Evolutionary conservation across 2,113 vertebrate species (phyloP).

Genomic region (Raja brachyura): DNA sequence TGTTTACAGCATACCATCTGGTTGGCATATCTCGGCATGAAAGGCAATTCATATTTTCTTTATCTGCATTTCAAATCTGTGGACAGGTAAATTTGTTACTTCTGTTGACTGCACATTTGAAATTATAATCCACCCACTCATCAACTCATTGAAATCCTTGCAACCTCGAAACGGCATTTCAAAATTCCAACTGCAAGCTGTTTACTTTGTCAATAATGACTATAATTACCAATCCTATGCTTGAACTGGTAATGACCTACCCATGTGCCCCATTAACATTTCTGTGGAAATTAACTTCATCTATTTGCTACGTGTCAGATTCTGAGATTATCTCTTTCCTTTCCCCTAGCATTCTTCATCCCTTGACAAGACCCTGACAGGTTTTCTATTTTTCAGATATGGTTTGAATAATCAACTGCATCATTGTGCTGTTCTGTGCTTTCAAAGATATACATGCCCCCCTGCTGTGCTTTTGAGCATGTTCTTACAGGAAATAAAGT

Average conservation of each 20-base stretch:
- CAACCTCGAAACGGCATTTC: background rate
- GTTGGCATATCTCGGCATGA: slow-evolving; percentile 5
- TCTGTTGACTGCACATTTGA: no score
- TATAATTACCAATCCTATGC: background rate
- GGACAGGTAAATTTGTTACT: background rate
- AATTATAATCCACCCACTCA: background rate
- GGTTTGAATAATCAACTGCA: background rate
- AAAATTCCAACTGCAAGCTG: background rate
- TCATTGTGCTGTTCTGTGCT: background rate
- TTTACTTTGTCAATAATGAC: slow-evolving; percentile 18
- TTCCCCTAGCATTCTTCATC: background rate
- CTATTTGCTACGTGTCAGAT: no score
- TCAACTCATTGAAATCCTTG: background rate
- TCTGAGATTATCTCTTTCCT: background rate
- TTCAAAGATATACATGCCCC: background rate
- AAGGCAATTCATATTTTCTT: background rate
- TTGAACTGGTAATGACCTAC: slow-evolving; percentile 19
- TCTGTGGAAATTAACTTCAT: background rate
- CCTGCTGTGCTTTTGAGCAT: background rate
- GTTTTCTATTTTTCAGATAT: background rate
- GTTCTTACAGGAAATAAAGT: background rate
- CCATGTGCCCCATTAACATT: background rate
- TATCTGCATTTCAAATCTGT: background rate
- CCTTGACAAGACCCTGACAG: background rate
- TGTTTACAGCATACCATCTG: background rate